Base-by-base conservation (phyloP, 2,888 invertebrate genomes). In the Agonopterix subpropinquella region DNA sequence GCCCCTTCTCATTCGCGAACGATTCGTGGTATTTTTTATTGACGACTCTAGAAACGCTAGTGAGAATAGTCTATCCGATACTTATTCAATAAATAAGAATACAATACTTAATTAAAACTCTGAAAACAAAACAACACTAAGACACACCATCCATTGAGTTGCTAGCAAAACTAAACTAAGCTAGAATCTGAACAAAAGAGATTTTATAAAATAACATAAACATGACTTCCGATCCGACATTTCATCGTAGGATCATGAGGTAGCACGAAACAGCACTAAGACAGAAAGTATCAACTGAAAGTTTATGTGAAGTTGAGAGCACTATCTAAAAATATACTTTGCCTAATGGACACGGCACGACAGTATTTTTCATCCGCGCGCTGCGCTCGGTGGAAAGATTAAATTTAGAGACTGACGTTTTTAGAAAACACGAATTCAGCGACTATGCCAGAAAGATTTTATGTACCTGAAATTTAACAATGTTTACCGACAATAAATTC, bases 21-120 rank as follows among this genome's bases (percentile, higher is more conserved):
- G 77, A 88, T 86, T 83, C 83, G 75, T 81, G 87, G 86, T 79
- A 87, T 88, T 87, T 88, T 88, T 88, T 88, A 88, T 85, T 82
- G 87, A 87, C 84, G 84, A 85, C 83, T 84, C 77, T 73, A 68
- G 76, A 78, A 81, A 81, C 77, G 69, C 76, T 78, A 75, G 77
- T 75, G 68, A 65, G 65, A 77, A 77, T 75, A 73, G 71, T 70
- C 64, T 53, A 62, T 66, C 55, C 57, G 59, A 62, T 76, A 70
- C 60, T 64, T 60, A 67, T 67, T 64, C 42, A 13, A 35, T 7
- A 5, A 28, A 28, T 28, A 28, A 5, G 28, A 28, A 28, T 28
- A 28, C 28, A 28, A 28, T 28, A 7, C 28, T 28, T 5, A 28
- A 28, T 28, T 28, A 28, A 28, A 28, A 18, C 4, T 18, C 28